Base-by-base conservation (phyloP, 2,888 invertebrate species). In the Dolichopus griseipennis region DNA sequence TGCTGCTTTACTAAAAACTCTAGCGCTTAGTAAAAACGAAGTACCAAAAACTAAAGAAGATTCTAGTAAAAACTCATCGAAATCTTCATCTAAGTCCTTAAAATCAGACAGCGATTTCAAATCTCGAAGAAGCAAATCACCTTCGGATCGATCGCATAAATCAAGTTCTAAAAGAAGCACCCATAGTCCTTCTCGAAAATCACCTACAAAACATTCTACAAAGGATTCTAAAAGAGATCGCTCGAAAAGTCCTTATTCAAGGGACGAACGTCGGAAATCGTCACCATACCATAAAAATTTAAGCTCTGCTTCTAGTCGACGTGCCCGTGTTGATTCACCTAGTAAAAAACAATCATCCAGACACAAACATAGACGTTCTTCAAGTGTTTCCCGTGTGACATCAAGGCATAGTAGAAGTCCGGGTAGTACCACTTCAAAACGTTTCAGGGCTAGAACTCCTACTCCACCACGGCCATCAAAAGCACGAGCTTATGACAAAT, bases 1-100 rank as follows among this genome's bases (percentile, higher is more conserved):
- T 79, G 63, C 79, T 79, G 68, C 70, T 6, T 52, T 79, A 41
- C 73, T 76, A 1, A 79, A 79, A 72, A 79, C 79, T 79, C 78
- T 79, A 43, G 77, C 76, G 20, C 52, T 18, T 18, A 2, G 9
- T 1, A 52, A 18, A n/a, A 52, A 15, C 6, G 52, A 52, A 18
- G 18, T n/a, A 15, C 18, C 8, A 3, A 52, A 52, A 52, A 12
- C 8, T 18, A 52, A 52, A 52, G 52, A 52, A 12, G 52, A 52
- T 52, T 52, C 52, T 12, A 52, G 15, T 6, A 52, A 18, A 52
- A 52, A 2, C 15, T 52, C 52, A 18, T 15, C n/a, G 15, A 52
- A 52, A 18, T 52, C 52, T 18, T 52, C 52, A n/a, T 52, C 52
- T 6, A 52, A 52, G 6, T 52, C 52, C 2, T 52, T 15, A 18